Base-by-base conservation (phyloP, 2,888 invertebrate genomes). In the Branchellion lobata region DNA sequence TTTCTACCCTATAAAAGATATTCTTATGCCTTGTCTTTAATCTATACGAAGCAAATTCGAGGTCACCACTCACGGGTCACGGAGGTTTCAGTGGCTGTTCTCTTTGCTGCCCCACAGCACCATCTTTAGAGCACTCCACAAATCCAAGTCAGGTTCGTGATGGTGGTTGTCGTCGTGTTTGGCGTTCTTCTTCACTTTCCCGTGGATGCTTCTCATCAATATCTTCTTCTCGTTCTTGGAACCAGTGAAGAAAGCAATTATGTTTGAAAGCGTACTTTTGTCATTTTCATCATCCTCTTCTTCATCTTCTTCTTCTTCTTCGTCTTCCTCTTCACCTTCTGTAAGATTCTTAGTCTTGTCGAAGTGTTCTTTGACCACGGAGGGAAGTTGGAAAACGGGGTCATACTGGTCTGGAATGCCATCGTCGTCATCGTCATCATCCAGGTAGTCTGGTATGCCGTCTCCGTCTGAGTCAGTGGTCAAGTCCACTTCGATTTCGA, bases 391-490 rank as follows among this genome's bases (percentile, higher is more conserved):
- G 65, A 77, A 77, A 31, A 78, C 78, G 24, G 53, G 33, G 79
- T 81, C 82, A 61, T 81, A 75, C 21, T 79, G 72, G 69, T 84
- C 82, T 21, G 82, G 81, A 36, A 83, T 83, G 8, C 85, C 86
- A 82, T 86, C 86, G 36, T 83, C 83, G 80, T 81, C 81, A 57
- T 82, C 81, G 40, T 83, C 83, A n/a, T 81, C 79, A 47, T 83
- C 83, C 47, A 82, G 1, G 47, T 83, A 80, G 81, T 86, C 84
- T 5, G 85, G 84, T 78, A 85, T 84, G 11, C 85, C 85, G 81
- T 85, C 83, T 65, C 84, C 82, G 81, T 85, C 84, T 33, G 84
- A 84, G 34, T 85, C 85, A 18, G 81, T 79, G 36, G 34, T 69
- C 18, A 76, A 40, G 34, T 80, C 80, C n/a, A 80, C 65, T 47